Conservation (phyloP, 2,888 invertebrate genomes). For the Cartodere bifasciata region DNA sequence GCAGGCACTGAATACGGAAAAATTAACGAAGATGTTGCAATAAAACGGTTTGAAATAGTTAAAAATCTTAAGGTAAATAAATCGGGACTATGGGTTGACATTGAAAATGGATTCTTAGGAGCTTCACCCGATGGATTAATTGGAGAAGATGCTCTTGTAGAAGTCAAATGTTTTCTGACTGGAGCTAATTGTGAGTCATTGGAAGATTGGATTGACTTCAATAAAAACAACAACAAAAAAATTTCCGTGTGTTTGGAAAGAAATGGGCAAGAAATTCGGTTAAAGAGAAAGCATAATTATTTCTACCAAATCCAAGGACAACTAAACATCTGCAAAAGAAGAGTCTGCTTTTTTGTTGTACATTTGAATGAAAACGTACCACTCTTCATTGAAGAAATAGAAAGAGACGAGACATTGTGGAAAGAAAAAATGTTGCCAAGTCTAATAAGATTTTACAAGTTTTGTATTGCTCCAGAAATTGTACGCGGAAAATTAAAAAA, state of each 20-base stretch:
- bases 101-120: conserved; percentile 6
- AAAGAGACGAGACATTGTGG: conserved; percentile 6
- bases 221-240: conserved; percentile 3
- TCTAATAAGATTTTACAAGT: conserved; percentile 7
- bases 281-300: conserved; percentile 9
- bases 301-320: conserved; percentile 13
- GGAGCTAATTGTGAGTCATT: neutral
- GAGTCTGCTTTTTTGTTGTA: conserved; percentile 8
- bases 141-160: conserved; percentile 7
- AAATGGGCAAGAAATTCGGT: neutral
- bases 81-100: conserved; percentile 8
- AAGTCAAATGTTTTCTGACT: too few species aligned
- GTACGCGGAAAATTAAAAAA: too few species aligned
- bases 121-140: conserved; percentile 11
- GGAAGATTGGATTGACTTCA: too few species aligned
- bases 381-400: conserved; percentile 2
- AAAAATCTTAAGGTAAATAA: too few species aligned
- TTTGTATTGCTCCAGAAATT: conserved; percentile 8
- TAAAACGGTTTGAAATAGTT: conserved; percentile 7
- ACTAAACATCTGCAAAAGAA: conserved; percentile 4
- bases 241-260: conserved; percentile 4
- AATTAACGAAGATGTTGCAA: conserved; percentile 10
- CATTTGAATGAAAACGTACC: too few species aligned
- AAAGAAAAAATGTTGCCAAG: conserved; percentile 2
- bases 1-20: conserved; percentile 11